These are phyloP conservation scores for Folsomia manolachei DNA, from an alignment of 2,888 invertebrate species.

Conservation along the genomic window DNA sequence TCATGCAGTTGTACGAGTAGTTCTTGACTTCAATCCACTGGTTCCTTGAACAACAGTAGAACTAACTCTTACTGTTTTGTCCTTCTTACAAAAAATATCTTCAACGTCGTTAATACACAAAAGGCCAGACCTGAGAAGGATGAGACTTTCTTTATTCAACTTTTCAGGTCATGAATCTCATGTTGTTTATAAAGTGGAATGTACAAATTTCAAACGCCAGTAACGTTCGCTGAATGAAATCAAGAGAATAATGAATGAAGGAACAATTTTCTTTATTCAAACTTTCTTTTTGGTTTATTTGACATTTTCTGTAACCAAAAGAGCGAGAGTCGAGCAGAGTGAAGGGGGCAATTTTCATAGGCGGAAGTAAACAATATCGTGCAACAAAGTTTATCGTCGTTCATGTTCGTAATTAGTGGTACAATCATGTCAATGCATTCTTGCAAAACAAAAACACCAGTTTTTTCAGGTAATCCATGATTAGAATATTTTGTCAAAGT, in stretches of 20 bases:
- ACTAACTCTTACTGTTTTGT: no score
- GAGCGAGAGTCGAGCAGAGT: not conserved
- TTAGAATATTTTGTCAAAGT: no score
- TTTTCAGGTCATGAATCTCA: slow-evolving; percentile 13
- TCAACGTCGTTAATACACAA: no score
- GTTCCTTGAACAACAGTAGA: not conserved
- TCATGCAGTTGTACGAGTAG: not conserved
- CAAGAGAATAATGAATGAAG: no score
- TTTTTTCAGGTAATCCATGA: no score
- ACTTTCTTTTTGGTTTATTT: not conserved
- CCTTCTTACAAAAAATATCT: no score
- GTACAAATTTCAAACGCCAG: not conserved
- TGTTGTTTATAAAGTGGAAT: slow-evolving; percentile 14
- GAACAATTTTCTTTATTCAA: slow-evolving; percentile 9
- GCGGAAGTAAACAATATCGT: slow-evolving; percentile 4
- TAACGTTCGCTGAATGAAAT: no score
- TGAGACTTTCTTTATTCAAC: slow-evolving; percentile 15
- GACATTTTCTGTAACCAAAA: slow-evolving; percentile 4
- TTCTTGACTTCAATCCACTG: not conserved
- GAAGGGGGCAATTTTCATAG: not conserved
- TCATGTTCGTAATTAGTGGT: no score
- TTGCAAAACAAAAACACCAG: no score
- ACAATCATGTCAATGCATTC: no score
- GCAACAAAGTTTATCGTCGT: no score
- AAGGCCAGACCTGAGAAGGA: no score